Evolutionary conservation across 1,140 invertebrate species (phyloP).

Genomic region (Pogonomyrmex barbatus): DNA sequence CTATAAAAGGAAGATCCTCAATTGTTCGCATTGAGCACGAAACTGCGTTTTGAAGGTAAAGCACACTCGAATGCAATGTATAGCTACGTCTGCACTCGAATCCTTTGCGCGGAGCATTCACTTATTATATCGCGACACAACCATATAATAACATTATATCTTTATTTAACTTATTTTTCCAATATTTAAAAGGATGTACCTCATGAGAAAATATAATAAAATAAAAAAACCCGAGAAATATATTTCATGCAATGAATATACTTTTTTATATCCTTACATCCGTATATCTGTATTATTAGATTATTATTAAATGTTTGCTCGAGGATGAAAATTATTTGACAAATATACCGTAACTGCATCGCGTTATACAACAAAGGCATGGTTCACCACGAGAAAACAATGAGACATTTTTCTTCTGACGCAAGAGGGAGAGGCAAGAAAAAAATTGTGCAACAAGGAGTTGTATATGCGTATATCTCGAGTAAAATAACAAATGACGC

Average conservation of each 20-base stretch:
- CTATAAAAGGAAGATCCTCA: constrained; percentile 2
- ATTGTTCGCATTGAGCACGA: neutral
- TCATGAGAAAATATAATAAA: neutral
- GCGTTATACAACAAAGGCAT: neutral
- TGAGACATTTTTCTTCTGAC: constrained; percentile 24
- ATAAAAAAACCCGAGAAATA: neutral
- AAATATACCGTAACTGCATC: neutral
- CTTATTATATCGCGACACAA: neutral
- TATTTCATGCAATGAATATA: neutral
- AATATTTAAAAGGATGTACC: neutral
- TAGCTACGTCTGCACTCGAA: neutral
- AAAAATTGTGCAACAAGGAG: constrained; percentile 29
- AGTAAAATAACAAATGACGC: constrained; percentile 54
- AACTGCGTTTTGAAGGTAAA: neutral
- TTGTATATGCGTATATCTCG: neutral
- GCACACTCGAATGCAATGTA: neutral
- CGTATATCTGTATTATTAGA: neutral
- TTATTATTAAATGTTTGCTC: neutral
- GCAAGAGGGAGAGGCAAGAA: neutral
- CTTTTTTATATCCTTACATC: neutral
- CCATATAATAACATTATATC: neutral
- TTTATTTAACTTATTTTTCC: neutral
- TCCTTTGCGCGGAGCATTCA: neutral
- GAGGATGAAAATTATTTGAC: neutral
- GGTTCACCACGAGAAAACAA: neutral